Conservation (phyloP, 2,113 vertebrate species). For the Elephantulus edwardii region DNA sequence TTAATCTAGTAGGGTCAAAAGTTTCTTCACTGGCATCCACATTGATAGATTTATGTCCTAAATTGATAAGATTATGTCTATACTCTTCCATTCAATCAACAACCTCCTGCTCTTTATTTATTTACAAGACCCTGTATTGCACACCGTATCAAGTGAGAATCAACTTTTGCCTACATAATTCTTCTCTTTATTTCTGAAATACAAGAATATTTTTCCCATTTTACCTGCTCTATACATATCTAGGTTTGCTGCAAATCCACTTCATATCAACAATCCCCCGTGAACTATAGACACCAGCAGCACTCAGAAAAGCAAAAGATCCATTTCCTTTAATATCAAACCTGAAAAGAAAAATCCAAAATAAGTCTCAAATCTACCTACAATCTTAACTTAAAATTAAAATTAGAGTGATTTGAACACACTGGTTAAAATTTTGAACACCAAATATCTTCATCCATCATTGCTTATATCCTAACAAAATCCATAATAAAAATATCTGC, state of each 20-base stretch:
- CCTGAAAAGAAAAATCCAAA: conserved; percentile 1
- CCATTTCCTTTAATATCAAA: conserved; percentile 14
- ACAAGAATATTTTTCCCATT: background rate
- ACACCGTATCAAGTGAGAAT: background rate
- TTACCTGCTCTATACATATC: background rate
- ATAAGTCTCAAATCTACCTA: background rate
- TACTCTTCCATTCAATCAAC: background rate
- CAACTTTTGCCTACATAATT: background rate
- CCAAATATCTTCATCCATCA: background rate
- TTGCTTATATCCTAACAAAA: background rate
- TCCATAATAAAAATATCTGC: background rate
- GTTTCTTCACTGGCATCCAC: background rate
- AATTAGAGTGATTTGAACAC: background rate
- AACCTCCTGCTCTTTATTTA: background rate
- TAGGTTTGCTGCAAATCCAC: conserved; percentile 42
- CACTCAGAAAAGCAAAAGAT: conserved; percentile 1
- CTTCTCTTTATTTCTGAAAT: background rate
- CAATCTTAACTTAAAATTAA: background rate
- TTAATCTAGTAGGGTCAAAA: background rate
- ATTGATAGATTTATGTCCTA: background rate
- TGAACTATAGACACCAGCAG: conserved; percentile 20
- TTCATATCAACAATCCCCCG: conserved; percentile 10
- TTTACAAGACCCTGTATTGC: background rate
- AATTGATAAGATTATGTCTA: background rate
- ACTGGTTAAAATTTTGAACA: background rate